Conservation (phyloP, 2,113 vertebrate genomes). For the Trogon surrucura region DNA sequence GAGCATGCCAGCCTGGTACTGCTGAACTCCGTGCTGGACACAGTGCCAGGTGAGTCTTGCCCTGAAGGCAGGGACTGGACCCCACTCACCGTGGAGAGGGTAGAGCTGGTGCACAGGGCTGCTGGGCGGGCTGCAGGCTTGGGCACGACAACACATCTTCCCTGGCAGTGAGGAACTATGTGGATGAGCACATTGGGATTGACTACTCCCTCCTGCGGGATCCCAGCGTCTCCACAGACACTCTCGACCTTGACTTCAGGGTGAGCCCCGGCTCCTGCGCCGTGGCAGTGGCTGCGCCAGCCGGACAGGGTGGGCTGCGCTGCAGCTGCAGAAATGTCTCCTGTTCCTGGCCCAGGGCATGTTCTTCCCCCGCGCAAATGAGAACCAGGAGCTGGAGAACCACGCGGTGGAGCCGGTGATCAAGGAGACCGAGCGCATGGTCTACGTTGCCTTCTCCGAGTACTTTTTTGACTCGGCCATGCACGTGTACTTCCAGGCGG, state of each 20-base stretch:
- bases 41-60: slow-evolving; percentile 82
- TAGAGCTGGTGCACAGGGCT: background rate
- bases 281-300: background rate
- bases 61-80: background rate
- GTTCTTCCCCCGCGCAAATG: slow-evolving; percentile 81
- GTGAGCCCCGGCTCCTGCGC: slow-evolving; percentile 55
- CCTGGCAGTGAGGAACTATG: slow-evolving; percentile 78
- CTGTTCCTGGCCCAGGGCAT: slow-evolving; percentile 80
- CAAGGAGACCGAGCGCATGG: slow-evolving; percentile 88
- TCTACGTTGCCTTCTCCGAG: slow-evolving; percentile 91
- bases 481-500: slow-evolving; percentile 86
- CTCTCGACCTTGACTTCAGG: slow-evolving; percentile 92
- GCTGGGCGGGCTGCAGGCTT: background rate
- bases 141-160: background rate
- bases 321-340: background rate
- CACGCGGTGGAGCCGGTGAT: slow-evolving; percentile 81
- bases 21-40: slow-evolving; percentile 89
- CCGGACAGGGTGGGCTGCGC: accelerated
- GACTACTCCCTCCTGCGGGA: slow-evolving; percentile 93
- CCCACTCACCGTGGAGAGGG: background rate
- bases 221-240: slow-evolving; percentile 78
- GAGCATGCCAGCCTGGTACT: slow-evolving; percentile 85
- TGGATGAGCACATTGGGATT: slow-evolving; percentile 87
- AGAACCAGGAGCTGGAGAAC: slow-evolving; percentile 80
- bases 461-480: slow-evolving; percentile 95